These are phyloP conservation scores for Pollenia amentaria DNA, from an alignment of 2,888 invertebrate species.

Conservation along the genomic window DNA sequence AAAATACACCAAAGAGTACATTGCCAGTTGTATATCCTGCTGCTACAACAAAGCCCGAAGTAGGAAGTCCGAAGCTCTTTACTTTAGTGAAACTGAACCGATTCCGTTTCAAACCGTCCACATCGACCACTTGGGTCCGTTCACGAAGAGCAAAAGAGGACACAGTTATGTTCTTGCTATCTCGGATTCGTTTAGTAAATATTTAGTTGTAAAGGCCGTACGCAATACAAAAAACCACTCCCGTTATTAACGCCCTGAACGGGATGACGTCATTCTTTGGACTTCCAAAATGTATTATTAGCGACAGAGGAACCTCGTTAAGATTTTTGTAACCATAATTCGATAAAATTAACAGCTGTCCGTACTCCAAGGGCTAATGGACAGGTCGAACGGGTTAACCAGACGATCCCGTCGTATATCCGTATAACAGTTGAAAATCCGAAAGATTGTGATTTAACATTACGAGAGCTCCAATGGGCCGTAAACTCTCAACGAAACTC, in stretches of 20 bases:
- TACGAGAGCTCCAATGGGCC: constrained; percentile 16
- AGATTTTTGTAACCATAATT: constrained; percentile 22
- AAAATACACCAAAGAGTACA: too few species aligned
- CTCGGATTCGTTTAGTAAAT: constrained; percentile 40
- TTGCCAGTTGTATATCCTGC: too few species aligned
- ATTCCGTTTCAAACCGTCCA: constrained; percentile 45
- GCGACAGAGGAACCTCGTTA: constrained; percentile 73
- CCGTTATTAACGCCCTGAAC: constrained; percentile 58
- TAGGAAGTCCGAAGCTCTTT: constrained; percentile 29
- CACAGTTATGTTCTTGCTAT: constrained; percentile 63
- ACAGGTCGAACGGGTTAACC: constrained; percentile 39
- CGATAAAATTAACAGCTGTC: background rate
- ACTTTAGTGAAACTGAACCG: background rate
- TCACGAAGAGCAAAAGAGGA: constrained; percentile 34
- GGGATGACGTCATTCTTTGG: background rate
- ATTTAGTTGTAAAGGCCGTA: constrained; percentile 63
- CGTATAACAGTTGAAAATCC: background rate
- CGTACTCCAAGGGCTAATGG: background rate
- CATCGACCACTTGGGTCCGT: constrained; percentile 58
- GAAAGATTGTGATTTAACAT: background rate
- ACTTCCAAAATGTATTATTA: background rate
- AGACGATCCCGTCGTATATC: constrained; percentile 3
- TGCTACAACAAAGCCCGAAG: background rate
- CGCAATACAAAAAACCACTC: constrained; percentile 40
- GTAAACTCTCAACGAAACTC: constrained; percentile 18